Base-by-base conservation (phyloP, 1,140 invertebrate species). In the Drosophila sucinea region DNA sequence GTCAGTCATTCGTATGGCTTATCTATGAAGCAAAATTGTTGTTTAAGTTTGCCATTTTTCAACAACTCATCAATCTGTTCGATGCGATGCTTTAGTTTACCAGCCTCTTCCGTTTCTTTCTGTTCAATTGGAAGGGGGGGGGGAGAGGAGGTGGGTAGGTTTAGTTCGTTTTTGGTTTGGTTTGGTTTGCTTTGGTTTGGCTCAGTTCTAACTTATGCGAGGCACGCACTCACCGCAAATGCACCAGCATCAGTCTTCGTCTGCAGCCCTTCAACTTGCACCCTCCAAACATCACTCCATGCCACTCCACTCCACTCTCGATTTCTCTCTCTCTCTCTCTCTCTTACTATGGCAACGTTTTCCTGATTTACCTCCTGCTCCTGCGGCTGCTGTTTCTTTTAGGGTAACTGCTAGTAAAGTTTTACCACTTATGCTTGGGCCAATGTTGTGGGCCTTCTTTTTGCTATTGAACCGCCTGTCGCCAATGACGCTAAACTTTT, bases 41-140 rank as follows among this genome's bases (percentile, higher is more conserved):
- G 84, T 87, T 87, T 89, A 89, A 89, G 80, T 87, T 87, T 84
- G 84, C 84, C 73, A 87, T 89, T 87, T 89, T 89, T 89, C 84
- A 87, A 89, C 84, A 89, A 89, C 84, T 87, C 84, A 87, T 87
- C 84, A 87, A 87, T 87, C 84, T 87, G 84, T 87, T 78, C 84
- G 77, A 77, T 80, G 72, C 65, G 61, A 56, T 68, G 66, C 67
- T 77, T 70, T 61, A 64, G 79, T 64, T 71, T 71, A 74, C 82
- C 68, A 70, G 73, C 63, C 66, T 60, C 51, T 62, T 56, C 44
- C 51, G 67, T 80, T 70, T 62, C 54, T 62, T 65, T 58, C 56
- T 65, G 33, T 27, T 51, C 7, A 51, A 23, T 51, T 51, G n/a
- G 23, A 3, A 3, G 35, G 11, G 10, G 11, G 11, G 10, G 35